These are phyloP conservation scores for Drosophila chauvacae DNA, from an alignment of 1,140 invertebrate genomes.

Conservation along the genomic window DNA sequence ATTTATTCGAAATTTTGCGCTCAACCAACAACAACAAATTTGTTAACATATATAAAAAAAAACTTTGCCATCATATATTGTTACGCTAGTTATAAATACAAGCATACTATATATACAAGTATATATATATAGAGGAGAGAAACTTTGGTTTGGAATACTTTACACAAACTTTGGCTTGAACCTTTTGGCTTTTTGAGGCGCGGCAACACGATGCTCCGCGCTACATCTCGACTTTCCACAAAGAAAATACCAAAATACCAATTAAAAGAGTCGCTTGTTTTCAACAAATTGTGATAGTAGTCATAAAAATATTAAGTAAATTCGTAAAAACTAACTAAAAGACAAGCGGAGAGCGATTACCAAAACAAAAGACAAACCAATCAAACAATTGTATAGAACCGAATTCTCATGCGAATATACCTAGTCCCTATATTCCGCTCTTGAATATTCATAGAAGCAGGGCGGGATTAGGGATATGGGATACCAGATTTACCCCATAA, in stretches of 20 bases:
- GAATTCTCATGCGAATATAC: slow-evolving; percentile 7
- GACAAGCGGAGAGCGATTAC: slow-evolving; percentile 25
- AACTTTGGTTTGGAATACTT: slow-evolving; percentile 36
- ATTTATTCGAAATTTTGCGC: slow-evolving; percentile 52
- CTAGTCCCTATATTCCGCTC: background rate
- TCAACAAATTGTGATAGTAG: slow-evolving; percentile 83
- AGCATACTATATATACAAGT: background rate
- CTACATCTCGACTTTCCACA: slow-evolving; percentile 53
- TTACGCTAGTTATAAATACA: slow-evolving; percentile 51
- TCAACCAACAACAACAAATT: slow-evolving; percentile 25
- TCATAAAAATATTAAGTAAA: slow-evolving; percentile 81
- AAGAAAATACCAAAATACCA: slow-evolving; percentile 41
- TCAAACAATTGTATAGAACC: slow-evolving; percentile 50
- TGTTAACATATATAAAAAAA: slow-evolving; percentile 31
- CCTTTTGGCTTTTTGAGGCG: slow-evolving; percentile 38
- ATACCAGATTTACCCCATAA: slow-evolving; percentile 33
- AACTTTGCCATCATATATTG: slow-evolving; percentile 48
- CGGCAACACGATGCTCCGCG: slow-evolving; percentile 52
- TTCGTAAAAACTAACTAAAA: slow-evolving; percentile 70
- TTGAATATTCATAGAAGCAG: slow-evolving; percentile 18
- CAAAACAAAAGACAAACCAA: slow-evolving; percentile 17
- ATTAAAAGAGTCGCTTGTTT: slow-evolving; percentile 72
- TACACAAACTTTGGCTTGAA: slow-evolving; percentile 40
- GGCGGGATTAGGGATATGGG: slow-evolving; percentile 3
- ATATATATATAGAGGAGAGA: slow-evolving; percentile 13